Conservation (phyloP, 2,888 invertebrate species). For the Pterostichus niger region DNA sequence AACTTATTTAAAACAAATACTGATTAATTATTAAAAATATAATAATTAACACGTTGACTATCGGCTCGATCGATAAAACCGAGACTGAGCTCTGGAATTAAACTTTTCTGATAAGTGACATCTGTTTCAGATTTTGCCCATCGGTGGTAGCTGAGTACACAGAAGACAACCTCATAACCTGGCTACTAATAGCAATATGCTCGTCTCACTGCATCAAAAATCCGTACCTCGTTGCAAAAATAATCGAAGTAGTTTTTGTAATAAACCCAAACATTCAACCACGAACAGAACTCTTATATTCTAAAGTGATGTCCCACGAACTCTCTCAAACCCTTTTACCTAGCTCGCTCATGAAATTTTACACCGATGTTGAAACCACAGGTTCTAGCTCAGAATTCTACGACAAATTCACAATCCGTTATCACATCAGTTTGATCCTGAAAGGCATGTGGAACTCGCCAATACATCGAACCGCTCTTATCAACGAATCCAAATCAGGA, state of each 20-base stretch:
- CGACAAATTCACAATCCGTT: slow-evolving; percentile 98
- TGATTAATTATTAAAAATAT: too few species aligned
- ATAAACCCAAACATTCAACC: slow-evolving; percentile 85
- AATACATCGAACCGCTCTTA: slow-evolving; percentile 90
- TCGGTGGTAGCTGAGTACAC: slow-evolving; percentile 87
- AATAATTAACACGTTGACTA: too few species aligned
- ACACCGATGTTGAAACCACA: slow-evolving; percentile 98
- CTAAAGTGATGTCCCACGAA: slow-evolving; percentile 92
- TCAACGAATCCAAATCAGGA: slow-evolving; percentile 93
- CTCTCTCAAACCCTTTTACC: slow-evolving; percentile 90
- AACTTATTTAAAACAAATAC: too few species aligned
- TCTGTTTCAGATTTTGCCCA: slow-evolving; percentile 84
- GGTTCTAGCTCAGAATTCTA: slow-evolving; percentile 99
- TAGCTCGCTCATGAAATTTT: slow-evolving; percentile 97
- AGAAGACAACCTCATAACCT: slow-evolving; percentile 91
- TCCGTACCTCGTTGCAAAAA: slow-evolving; percentile 97
- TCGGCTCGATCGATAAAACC: too few species aligned
- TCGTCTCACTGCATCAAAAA: slow-evolving; percentile 95
- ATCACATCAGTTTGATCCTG: slow-evolving; percentile 97
- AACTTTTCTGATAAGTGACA: too few species aligned
- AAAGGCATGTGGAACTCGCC: slow-evolving; percentile 97
- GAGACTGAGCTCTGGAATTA: too few species aligned
- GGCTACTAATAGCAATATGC: slow-evolving; percentile 94
- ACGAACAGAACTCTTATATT: slow-evolving; percentile 80
- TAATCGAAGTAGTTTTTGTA: slow-evolving; percentile 93